These are phyloP conservation scores for Tinamus major DNA, from an alignment of 2,797 vertebrate species.

Conservation along the genomic window DNA sequence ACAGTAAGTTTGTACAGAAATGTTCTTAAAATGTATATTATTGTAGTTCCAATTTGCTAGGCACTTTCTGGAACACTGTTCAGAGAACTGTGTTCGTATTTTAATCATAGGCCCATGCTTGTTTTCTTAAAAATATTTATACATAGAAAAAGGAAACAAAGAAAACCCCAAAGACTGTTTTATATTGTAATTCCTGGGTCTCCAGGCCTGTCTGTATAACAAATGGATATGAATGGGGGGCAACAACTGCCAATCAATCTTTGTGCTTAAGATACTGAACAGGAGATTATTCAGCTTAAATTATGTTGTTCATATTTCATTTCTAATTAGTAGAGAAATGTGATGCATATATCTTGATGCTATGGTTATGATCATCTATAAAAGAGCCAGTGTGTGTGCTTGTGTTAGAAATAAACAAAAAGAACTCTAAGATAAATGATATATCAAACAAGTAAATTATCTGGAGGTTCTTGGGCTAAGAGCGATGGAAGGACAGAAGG, in stretches of 20 bases:
- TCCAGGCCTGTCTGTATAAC: neutral
- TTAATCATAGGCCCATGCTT: neutral
- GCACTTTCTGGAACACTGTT: neutral
- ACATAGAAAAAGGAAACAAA: neutral
- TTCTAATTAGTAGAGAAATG: neutral
- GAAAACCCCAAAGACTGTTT: neutral
- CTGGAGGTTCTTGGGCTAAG: neutral
- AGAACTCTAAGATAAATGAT: neutral
- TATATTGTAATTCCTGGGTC: neutral
- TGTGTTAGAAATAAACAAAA: neutral
- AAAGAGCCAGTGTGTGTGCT: neutral
- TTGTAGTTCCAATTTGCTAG: neutral
- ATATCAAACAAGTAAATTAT: slow-evolving; percentile 8
- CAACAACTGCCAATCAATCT: neutral
- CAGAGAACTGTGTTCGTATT: neutral
- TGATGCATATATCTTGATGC: neutral
- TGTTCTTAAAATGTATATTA: neutral
- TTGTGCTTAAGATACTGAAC: neutral
- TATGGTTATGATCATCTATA: neutral
- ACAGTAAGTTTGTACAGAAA: neutral
- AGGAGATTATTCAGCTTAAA: neutral
- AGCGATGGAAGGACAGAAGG: neutral
- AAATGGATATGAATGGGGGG: neutral
- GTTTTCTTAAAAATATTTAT: neutral
- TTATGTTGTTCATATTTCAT: neutral